phyloP scores from a whole-genome alignment of 2,113 vertebrate genomes.

The Synchiropus splendidus region DNA sequence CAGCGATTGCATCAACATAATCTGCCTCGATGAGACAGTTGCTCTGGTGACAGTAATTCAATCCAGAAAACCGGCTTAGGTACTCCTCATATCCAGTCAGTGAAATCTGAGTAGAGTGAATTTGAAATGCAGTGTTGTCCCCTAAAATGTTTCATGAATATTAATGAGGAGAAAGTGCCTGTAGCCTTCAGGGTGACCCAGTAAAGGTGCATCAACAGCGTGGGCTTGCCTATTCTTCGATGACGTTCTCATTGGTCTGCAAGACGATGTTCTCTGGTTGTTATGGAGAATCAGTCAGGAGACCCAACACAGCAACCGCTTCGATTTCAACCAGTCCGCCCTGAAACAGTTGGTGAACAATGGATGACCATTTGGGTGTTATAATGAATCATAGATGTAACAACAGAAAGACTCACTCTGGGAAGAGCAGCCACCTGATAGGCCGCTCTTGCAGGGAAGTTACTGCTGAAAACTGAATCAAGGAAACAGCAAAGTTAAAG shows the following conservation, averaged over 20 bases:
- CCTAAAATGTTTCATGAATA: slow-evolving; percentile 14
- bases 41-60: slow-evolving; percentile 6
- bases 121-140: slow-evolving; percentile 12
- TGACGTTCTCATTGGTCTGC: too few species aligned
- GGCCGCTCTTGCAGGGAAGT: slow-evolving; percentile 69
- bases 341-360: slow-evolving; percentile 21
- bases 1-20: slow-evolving; percentile 1
- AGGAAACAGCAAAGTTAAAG: too few species aligned
- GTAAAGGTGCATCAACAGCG: not conserved
- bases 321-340: slow-evolving; percentile 70
- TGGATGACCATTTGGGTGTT: too few species aligned
- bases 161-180: slow-evolving; percentile 21
- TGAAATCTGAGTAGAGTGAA: slow-evolving; percentile 27
- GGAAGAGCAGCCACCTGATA: slow-evolving; percentile 69
- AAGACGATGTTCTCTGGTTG: not conserved
- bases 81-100: slow-evolving; percentile 7
- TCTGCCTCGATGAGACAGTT: slow-evolving; percentile 2
- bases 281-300: slow-evolving; percentile 49
- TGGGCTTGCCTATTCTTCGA: too few species aligned
- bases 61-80: slow-evolving; percentile 8
- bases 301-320: slow-evolving; percentile 64
- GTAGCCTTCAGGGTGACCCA: slow-evolving; percentile 3
- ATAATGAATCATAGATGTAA: too few species aligned
- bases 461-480: slow-evolving; percentile 57
- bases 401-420: slow-evolving; percentile 47